A percentile compares a stretch with the other conserved stretches of the same genome.
Evolutionary conservation across 2,888 invertebrate species (phyloP).

Genomic region (Mesorhabditis belari): DNA sequence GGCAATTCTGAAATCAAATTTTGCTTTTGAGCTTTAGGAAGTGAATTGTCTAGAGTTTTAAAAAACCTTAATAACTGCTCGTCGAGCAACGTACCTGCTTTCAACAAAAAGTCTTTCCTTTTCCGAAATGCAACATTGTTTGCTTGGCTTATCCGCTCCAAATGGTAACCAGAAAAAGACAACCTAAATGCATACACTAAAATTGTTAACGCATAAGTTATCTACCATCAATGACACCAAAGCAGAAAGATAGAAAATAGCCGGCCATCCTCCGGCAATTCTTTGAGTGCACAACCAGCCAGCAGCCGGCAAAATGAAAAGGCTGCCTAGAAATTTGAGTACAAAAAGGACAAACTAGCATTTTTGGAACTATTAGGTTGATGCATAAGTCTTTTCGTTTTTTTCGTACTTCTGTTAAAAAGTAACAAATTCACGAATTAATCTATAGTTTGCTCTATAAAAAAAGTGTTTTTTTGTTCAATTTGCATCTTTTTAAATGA

Average conservation of each 20-base stretch:
- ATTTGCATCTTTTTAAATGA: too few species aligned
- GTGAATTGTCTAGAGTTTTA: too few species aligned
- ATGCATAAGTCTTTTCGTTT: too few species aligned
- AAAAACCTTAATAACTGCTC: too few species aligned
- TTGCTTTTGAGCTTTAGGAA: background rate
- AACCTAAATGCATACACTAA: constrained; percentile 11
- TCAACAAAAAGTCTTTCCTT: constrained; percentile 47
- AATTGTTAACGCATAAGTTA: background rate
- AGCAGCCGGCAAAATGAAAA: constrained; percentile 49
- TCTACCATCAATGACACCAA: constrained; percentile 38
- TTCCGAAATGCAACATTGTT: constrained; percentile 47
- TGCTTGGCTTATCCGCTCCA: constrained; percentile 49
- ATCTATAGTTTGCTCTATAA: too few species aligned
- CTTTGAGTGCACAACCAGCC: constrained; percentile 48
- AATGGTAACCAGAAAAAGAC: constrained; percentile 48
- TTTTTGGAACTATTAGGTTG: too few species aligned
- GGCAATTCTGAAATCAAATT: constrained; percentile 32
- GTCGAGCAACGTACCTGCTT: constrained; percentile 34
- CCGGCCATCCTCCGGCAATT: constrained; percentile 47
- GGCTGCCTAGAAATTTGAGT: constrained; percentile 26
- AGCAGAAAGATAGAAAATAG: constrained; percentile 46
- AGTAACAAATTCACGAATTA: too few species aligned
- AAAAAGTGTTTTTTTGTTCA: background rate
- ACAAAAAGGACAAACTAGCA: background rate
- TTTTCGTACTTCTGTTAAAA: too few species aligned